These are phyloP conservation scores for Ichneumon xanthorius DNA, from an alignment of 2,888 invertebrate species.

Conservation along the genomic window DNA sequence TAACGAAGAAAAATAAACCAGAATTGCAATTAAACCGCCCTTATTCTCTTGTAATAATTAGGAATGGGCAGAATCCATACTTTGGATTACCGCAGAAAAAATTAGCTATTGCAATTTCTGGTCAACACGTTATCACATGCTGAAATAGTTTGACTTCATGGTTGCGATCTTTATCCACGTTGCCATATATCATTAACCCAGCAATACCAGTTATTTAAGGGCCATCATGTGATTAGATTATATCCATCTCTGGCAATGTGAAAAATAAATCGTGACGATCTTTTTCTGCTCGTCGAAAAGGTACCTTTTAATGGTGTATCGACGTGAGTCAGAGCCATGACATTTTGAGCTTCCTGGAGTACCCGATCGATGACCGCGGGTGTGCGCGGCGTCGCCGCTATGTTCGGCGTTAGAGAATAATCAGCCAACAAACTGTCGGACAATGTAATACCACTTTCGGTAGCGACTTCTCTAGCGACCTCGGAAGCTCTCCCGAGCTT, in stretches of 20 bases:
- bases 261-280: background rate
- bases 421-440: constrained; percentile 96
- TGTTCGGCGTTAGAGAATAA: constrained; percentile 91
- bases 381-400: constrained; percentile 92
- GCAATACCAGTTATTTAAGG: too few relatives aligned
- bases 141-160: too few relatives aligned
- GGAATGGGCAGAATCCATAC: background rate
- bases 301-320: constrained; percentile 96
- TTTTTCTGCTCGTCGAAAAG: background rate
- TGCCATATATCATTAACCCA: too few relatives aligned
- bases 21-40: background rate
- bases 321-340: constrained; percentile 98
- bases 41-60: background rate
- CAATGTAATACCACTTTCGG: constrained; percentile 91
- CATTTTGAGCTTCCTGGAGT: constrained; percentile 98
- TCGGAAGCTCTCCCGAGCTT: constrained; percentile 96
- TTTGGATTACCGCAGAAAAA: background rate
- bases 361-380: constrained; percentile 94
- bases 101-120: background rate
- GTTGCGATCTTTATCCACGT: too few relatives aligned
- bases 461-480: constrained; percentile 94
- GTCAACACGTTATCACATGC: too few relatives aligned
- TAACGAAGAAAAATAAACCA: constrained; percentile 24
- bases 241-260: background rate
- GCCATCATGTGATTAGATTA: too few relatives aligned